A percentile compares a stretch with the other conserved stretches of the same genome.
phyloP scores from a whole-genome alignment of 2,888 invertebrate genomes.

The Chirona hameri region DNA sequence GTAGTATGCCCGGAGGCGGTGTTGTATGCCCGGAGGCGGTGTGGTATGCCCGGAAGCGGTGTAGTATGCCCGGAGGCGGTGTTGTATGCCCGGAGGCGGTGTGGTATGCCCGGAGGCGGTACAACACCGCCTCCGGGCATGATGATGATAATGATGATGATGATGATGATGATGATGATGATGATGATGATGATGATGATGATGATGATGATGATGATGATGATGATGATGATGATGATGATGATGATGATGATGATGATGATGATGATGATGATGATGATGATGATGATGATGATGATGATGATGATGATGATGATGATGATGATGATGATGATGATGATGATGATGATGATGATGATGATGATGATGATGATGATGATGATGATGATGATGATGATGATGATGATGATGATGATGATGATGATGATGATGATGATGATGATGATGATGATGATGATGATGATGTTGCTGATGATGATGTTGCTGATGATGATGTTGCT shows the following conservation, averaged over 20 bases:
- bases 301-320: constrained; percentile 1
- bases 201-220: constrained; percentile 22
- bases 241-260: constrained; percentile 22
- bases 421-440: constrained; percentile 22
- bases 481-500: too few species aligned
- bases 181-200: constrained; percentile 22
- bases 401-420: constrained; percentile 22
- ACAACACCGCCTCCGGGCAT: neutral
- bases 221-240: constrained; percentile 22
- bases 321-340: neutral
- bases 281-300: constrained; percentile 22
- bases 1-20: too few species aligned
- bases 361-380: constrained; percentile 22
- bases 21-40: too few species aligned
- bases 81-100: too few species aligned
- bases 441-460: too few species aligned
- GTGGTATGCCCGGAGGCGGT: too few species aligned
- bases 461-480: too few species aligned
- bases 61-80: too few species aligned
- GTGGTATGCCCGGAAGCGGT: too few species aligned
- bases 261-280: constrained; percentile 22
- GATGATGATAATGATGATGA: constrained; percentile 22
- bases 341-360: constrained; percentile 2
- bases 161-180: constrained; percentile 22
- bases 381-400: constrained; percentile 22